A percentile compares a stretch with the other conserved stretches of the same genome.
Conservation (phyloP, 2,113 vertebrate species). For the Trochalopteron elliotii region DNA sequence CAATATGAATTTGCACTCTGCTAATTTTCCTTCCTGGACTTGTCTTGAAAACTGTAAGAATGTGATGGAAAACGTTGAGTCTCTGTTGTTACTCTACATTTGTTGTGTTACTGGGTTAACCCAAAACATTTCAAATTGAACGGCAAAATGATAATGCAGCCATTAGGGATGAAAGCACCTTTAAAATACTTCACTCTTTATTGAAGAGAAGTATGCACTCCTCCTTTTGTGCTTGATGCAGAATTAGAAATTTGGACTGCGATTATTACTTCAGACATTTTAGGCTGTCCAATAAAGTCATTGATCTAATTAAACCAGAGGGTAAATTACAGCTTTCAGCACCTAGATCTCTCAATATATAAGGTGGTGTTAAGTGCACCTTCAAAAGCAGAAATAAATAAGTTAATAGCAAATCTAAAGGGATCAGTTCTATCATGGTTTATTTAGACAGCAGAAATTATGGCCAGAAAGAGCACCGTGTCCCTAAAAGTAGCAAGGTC, state of each 20-base stretch:
- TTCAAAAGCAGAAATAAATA: conserved; percentile 24
- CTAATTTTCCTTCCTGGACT: conserved; percentile 20
- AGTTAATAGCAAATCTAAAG: neutral
- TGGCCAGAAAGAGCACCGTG: neutral
- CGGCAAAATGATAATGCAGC: neutral
- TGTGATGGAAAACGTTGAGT: neutral
- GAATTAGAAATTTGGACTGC: conserved; percentile 1
- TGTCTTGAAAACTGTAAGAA: neutral
- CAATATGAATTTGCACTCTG: conserved; percentile 42
- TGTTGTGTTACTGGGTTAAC: neutral
- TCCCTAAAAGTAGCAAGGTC: conserved; percentile 2
- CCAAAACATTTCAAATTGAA: conserved; percentile 1
- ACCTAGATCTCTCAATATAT: neutral
- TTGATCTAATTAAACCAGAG: conserved; percentile 33
- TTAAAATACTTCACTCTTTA: neutral
- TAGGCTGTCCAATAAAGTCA: conserved; percentile 33
- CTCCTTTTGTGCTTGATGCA: neutral
- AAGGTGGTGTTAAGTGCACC: conserved; percentile 1
- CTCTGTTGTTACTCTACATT: neutral
- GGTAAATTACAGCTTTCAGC: conserved; percentile 10
- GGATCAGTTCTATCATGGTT: neutral
- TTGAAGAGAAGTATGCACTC: neutral
- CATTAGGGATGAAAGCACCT: neutral
- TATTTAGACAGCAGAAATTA: conserved; percentile 40
- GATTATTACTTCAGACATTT: conserved; percentile 33